A percentile compares a stretch with the other conserved stretches of the same genome.
These are phyloP conservation scores for Lutjanus erythropterus DNA, from an alignment of 2,113 vertebrate genomes.

Conservation along the genomic window DNA sequence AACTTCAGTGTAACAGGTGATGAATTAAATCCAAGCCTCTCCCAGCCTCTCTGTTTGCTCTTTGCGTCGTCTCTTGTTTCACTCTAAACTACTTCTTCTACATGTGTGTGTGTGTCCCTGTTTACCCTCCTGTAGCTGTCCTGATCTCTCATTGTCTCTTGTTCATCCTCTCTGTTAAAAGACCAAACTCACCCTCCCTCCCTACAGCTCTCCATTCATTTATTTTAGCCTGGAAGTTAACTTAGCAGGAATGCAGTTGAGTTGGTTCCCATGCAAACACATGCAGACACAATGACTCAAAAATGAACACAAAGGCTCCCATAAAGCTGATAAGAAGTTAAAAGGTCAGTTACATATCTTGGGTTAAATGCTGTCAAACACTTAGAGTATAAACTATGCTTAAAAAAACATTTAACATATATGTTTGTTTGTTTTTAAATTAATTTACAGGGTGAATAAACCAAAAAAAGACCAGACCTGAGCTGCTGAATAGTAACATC, in stretches of 20 bases:
- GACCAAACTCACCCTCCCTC: not conserved
- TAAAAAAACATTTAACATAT: too few species aligned
- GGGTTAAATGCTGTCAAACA: too few species aligned
- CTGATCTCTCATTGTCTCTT: not conserved
- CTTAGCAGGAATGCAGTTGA: not conserved
- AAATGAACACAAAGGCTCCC: not conserved
- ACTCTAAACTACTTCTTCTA: slow-evolving; percentile 4
- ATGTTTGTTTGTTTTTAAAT: too few species aligned
- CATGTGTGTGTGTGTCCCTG: not conserved
- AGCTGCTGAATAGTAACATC: not conserved
- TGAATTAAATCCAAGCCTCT: slow-evolving; percentile 3
- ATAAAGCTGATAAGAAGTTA: not conserved
- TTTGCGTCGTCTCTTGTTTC: slow-evolving; percentile 20
- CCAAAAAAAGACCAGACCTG: not conserved
- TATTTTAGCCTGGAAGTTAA: not conserved
- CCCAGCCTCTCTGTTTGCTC: not conserved
- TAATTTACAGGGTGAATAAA: not conserved
- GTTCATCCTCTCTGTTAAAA: not conserved
- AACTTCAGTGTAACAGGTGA: not conserved
- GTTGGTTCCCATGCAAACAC: slow-evolving; percentile 12
- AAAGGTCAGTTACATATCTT: not conserved
- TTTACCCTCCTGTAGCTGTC: not conserved
- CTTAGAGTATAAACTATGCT: too few species aligned
- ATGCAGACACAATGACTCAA: not conserved
- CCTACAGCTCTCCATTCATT: not conserved